phyloP scores from a whole-genome alignment of 2,797 vertebrate genomes.

The Chelon labrosus region DNA sequence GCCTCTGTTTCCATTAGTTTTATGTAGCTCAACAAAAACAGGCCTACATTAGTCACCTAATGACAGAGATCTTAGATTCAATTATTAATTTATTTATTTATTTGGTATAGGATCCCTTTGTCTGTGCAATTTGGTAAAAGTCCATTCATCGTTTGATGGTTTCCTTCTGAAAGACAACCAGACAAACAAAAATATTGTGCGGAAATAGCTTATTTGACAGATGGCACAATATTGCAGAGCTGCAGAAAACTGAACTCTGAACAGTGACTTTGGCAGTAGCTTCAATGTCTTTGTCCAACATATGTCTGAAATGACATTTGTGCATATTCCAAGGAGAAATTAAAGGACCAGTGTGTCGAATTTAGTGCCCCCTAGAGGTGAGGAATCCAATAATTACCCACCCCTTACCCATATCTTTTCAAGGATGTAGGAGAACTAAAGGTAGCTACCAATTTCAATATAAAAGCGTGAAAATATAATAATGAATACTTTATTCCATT shows the following conservation, averaged over 20 bases:
- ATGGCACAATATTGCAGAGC: background rate
- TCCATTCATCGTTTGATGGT: background rate
- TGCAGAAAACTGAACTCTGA: background rate
- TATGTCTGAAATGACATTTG: too few relatives aligned
- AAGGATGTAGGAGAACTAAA: too few relatives aligned
- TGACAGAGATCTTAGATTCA: slow-evolving; percentile 7
- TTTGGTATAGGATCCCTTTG: slow-evolving; percentile 6
- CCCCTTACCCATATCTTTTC: too few relatives aligned
- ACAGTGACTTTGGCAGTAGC: too few relatives aligned
- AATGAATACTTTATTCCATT: too few relatives aligned
- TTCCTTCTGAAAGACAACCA: slow-evolving; percentile 2
- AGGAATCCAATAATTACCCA: too few relatives aligned
- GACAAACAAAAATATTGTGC: background rate
- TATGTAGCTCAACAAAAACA: background rate
- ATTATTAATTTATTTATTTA: slow-evolving; percentile 12
- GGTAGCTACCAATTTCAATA: too few relatives aligned
- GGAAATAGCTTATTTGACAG: slow-evolving; percentile 19
- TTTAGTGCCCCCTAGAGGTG: too few relatives aligned
- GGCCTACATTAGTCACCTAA: background rate
- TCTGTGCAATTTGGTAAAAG: slow-evolving; percentile 4
- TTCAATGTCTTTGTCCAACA: too few relatives aligned
- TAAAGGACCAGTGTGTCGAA: too few relatives aligned
- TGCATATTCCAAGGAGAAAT: too few relatives aligned
- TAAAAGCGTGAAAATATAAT: too few relatives aligned
- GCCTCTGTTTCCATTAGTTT: slow-evolving; percentile 10